These are phyloP conservation scores for Pongo abelii DNA, from an alignment of 2,113 vertebrate species.

Conservation along the genomic window DNA sequence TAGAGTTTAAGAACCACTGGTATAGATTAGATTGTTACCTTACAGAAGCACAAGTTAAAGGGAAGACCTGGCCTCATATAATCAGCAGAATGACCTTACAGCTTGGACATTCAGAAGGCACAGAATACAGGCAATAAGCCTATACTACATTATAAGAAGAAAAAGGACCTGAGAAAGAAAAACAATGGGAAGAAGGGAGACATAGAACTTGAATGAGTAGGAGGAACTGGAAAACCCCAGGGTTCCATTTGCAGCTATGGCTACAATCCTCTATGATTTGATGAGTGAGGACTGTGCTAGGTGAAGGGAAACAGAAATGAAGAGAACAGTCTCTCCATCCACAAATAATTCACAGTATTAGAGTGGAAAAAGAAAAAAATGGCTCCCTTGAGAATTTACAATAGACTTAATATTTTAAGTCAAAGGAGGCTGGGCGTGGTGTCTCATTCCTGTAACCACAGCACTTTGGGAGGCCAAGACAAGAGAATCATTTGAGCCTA, in stretches of 20 bases:
- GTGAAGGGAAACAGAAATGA: neutral
- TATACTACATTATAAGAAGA: neutral
- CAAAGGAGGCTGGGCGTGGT: too few relatives aligned
- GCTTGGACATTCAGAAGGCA: neutral
- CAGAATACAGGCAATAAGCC: neutral
- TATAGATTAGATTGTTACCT: neutral
- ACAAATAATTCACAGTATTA: neutral
- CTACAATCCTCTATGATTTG: neutral
- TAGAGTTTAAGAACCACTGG: too few relatives aligned
- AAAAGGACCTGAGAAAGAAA: neutral
- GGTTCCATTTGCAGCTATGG: neutral
- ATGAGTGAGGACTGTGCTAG: neutral
- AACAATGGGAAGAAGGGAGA: neutral
- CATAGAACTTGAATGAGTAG: neutral
- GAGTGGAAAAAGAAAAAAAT: neutral
- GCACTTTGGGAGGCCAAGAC: too few relatives aligned
- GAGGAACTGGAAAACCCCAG: neutral
- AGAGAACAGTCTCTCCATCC: neutral
- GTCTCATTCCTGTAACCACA: too few relatives aligned
- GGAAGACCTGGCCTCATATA: neutral
- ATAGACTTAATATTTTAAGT: neutral
- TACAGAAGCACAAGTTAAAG: neutral
- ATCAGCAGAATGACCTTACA: neutral
- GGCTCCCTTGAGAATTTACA: neutral
- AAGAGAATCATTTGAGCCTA: too few relatives aligned